These are phyloP conservation scores for Callopanchax toddi DNA, from an alignment of 2,113 vertebrate genomes.

Conservation along the genomic window DNA sequence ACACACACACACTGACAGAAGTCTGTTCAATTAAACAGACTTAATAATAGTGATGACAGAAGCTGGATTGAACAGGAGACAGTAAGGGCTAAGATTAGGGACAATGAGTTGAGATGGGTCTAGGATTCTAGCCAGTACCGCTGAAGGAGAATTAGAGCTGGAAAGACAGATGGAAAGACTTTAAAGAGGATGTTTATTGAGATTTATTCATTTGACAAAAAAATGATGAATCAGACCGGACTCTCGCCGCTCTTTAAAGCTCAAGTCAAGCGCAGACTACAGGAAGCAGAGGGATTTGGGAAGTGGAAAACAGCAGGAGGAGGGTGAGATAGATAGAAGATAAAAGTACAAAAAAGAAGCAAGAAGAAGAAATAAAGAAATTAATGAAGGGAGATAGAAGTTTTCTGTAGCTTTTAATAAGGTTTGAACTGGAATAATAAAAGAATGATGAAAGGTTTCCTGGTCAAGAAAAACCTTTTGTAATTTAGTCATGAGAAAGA, in stretches of 20 bases:
- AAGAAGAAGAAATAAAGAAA: constrained; percentile 42
- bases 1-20: constrained; percentile 51
- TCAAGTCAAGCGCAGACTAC: not conserved
- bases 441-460: too few species aligned
- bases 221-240: constrained; percentile 25
- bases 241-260: constrained; percentile 14
- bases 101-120: constrained; percentile 50
- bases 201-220: constrained; percentile 12
- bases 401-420: constrained; percentile 43
- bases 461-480: too few species aligned
- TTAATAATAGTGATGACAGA: constrained; percentile 68
- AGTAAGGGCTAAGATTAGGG: constrained; percentile 39
- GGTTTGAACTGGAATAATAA: too few species aligned
- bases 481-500: too few species aligned
- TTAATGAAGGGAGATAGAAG: constrained; percentile 27
- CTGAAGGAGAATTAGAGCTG: constrained; percentile 20
- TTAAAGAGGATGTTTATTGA: constrained; percentile 40
- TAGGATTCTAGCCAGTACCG: constrained; percentile 48
- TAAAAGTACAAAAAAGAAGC: constrained; percentile 19
- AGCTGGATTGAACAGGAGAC: constrained; percentile 46
- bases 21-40: constrained; percentile 58
- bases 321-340: constrained; percentile 18
- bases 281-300: constrained; percentile 27
- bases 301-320: constrained; percentile 28
- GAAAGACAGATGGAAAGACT: constrained; percentile 40